phyloP scores from a whole-genome alignment of 2,888 invertebrate genomes.

The Agrotis puta region DNA sequence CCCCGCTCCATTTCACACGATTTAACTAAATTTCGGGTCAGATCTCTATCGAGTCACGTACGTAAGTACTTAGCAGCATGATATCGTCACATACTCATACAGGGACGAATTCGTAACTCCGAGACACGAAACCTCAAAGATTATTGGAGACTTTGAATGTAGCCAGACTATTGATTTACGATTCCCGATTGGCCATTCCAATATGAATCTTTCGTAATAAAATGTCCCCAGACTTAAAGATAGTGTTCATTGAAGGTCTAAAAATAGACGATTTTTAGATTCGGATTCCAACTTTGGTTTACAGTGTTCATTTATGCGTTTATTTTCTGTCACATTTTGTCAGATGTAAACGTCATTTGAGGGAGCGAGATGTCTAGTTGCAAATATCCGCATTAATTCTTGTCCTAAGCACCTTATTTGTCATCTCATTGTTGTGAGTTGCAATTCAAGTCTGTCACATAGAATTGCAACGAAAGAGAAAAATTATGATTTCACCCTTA shows the following conservation, averaged over 20 bases:
- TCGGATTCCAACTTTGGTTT: constrained; percentile 31
- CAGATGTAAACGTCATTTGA: no score
- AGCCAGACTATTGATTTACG: constrained; percentile 31
- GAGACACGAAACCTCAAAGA: constrained; percentile 25
- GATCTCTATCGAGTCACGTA: constrained; percentile 65
- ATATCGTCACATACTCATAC: constrained; percentile 21
- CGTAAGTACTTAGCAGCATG: constrained; percentile 34
- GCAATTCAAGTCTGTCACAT: no score
- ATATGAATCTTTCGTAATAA: constrained; percentile 29
- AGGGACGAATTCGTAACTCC: constrained; percentile 32
- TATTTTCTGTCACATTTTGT: no score
- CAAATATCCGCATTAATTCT: no score
- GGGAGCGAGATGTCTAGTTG: no score
- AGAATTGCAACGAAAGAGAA: no score
- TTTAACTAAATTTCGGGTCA: constrained; percentile 52
- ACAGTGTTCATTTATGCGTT: neutral
- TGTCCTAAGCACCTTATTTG: no score
- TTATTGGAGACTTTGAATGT: constrained; percentile 21
- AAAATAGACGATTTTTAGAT: constrained; percentile 14
- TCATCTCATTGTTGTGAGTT: no score
- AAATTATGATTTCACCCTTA: no score
- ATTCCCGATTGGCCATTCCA: constrained; percentile 24
- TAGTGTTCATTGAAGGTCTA: constrained; percentile 15
- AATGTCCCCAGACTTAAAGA: constrained; percentile 14
- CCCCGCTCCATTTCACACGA: constrained; percentile 57